A percentile compares a stretch with the other conserved stretches of the same genome.
Conservation (phyloP, 1,140 invertebrate genomes). For the Diorhabda sublineata region DNA sequence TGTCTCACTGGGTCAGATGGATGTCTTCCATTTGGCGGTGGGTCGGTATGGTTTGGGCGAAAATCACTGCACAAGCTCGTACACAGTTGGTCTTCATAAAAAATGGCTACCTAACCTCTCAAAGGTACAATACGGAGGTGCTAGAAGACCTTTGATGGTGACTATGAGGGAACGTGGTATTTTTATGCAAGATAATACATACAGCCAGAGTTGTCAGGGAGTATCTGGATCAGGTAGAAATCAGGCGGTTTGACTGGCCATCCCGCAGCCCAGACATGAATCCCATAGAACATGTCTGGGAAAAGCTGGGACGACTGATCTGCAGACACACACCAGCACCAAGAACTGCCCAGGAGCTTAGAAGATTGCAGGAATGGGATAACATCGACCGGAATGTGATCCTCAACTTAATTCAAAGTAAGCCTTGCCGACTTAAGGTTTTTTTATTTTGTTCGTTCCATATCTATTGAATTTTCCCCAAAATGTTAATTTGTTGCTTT, state of each 20-base stretch:
- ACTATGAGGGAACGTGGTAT: background rate
- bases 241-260: slow-evolving; percentile 38
- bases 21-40: too few species aligned
- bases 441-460: too few species aligned
- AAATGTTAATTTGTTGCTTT: too few species aligned
- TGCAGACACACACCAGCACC: slow-evolving; percentile 6
- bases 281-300: slow-evolving; percentile 45
- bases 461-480: too few species aligned
- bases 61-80: slow-evolving; percentile 9
- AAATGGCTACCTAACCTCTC: slow-evolving; percentile 5
- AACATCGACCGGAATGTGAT: slow-evolving; percentile 11
- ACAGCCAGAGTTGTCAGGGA: slow-evolving; percentile 4
- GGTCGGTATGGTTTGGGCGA: background rate
- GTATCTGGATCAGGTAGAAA: slow-evolving; percentile 17
- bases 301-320: slow-evolving; percentile 26
- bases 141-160: background rate
- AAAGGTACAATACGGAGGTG: slow-evolving; percentile 6
- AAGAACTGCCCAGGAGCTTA: slow-evolving; percentile 2
- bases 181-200: background rate
- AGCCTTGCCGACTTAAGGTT: slow-evolving; percentile 4
- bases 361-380: slow-evolving; percentile 5
- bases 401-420: slow-evolving; percentile 10
- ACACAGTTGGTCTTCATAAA: slow-evolving; percentile 4
- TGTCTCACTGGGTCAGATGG: too few species aligned
- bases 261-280: slow-evolving; percentile 43